Conservation (phyloP, 2,113 vertebrate genomes). For the Beaufortia kweichowensis region DNA sequence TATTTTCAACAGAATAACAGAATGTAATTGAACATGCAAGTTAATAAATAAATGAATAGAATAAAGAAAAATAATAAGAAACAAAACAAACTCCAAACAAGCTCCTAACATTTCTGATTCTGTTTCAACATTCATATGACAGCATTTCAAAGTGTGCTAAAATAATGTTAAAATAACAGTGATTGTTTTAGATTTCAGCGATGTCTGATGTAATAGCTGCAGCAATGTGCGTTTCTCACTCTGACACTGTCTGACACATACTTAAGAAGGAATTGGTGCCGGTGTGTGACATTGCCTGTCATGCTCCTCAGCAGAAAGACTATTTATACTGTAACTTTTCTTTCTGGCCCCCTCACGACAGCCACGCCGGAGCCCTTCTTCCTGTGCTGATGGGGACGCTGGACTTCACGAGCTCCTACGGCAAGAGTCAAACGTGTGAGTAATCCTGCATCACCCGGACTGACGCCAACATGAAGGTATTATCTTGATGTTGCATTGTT, state of each 20-base stretch:
- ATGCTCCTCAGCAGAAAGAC: slow-evolving; percentile 5
- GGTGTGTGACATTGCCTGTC: slow-evolving; percentile 28
- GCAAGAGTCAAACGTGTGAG: neutral
- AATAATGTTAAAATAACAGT: slow-evolving; percentile 8
- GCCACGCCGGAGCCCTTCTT: neutral
- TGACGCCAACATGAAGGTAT: neutral
- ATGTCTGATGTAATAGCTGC: slow-evolving; percentile 34
- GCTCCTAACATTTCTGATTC: neutral
- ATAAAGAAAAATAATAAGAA: too few species aligned
- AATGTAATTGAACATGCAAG: too few species aligned
- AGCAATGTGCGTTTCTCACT: slow-evolving; percentile 10
- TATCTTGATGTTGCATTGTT: slow-evolving; percentile 6
- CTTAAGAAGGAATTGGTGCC: slow-evolving; percentile 7
- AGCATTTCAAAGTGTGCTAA: neutral
- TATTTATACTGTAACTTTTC: slow-evolving; percentile 29
- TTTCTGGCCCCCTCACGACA: slow-evolving; percentile 22
- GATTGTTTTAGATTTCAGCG: neutral
- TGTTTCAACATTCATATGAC: neutral
- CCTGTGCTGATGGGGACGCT: slow-evolving; percentile 21
- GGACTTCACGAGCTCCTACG: slow-evolving; percentile 4
- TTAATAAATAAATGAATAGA: too few species aligned
- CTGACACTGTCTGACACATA: slow-evolving; percentile 18
- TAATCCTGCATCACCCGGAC: neutral
- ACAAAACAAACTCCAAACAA: too few species aligned
- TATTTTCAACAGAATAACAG: too few species aligned